Evolutionary conservation across 2,888 invertebrate species (phyloP), one percentile per base, ranked within the genome.

Genomic region (Catocala fraxini): DNA sequence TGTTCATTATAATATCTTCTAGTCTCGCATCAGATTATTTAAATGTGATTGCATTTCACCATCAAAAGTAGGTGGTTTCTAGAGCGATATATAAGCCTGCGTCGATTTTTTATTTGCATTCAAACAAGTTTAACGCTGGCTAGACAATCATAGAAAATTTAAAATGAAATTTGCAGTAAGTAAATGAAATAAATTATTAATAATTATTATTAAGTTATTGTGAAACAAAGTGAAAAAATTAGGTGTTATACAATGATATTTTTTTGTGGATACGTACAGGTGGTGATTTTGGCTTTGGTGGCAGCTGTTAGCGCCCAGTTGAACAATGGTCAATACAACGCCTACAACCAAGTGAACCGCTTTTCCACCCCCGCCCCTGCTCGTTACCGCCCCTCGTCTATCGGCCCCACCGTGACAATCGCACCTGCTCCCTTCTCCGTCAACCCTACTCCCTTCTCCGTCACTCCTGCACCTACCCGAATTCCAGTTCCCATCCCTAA

Each of bases 91-190:
- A 93, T 85, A 92, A 89, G 91, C 88, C 79, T 77, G 89, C 88
- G 86, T 88, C 77, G 84, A 87, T 81, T 91, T 91, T 92, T 89
- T 82, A 84, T 72, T 83, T 79, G 80, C 93, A 93, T 88, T 92
- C 91, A 77, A 92, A 89, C 87, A 92, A 92, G 92, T 89, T 86
- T 89, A 90, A 70, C 88, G 84, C 51, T 82, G 86, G 89, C 89
- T 86, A 87, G 86, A 65, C 86, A 82, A 82, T 74, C 82, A 71
- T 70, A 77, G 59, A 72, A 45, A 59, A 75, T 62, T n/a, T 60
- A 75, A 87, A 84, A 92, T 92, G 91, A 91, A 84, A 87, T 86
- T 84, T 81, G 85, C 86, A 68, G 91, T 92, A 87, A 92, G 91
- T 92, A 70, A 66, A 72, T 69, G 10, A 54, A 56, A 61, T 35